A percentile compares a stretch with the other conserved stretches of the same genome.
Conservation (phyloP, 2,113 vertebrate genomes). For the Ageneiosus marmoratus region DNA sequence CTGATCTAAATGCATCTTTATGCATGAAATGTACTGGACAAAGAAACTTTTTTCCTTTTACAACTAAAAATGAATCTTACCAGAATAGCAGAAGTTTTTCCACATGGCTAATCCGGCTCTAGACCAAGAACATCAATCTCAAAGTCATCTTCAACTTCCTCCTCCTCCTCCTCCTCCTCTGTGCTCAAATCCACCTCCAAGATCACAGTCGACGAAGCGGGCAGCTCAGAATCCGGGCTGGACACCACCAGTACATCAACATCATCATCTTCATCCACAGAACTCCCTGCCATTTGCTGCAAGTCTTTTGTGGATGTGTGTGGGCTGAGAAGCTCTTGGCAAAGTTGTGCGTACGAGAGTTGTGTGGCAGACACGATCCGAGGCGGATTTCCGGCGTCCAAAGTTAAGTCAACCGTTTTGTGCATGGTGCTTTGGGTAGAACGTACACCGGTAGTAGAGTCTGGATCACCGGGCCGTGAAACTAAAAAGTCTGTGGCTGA, state of each 20-base stretch:
- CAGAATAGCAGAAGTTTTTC: neutral
- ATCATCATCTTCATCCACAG: conserved; percentile 54
- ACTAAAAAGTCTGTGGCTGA: neutral
- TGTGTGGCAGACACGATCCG: neutral
- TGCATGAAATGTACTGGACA: neutral
- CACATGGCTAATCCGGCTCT: conserved; percentile 12
- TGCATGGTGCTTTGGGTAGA: neutral
- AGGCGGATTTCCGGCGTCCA: neutral
- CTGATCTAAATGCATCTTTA: neutral
- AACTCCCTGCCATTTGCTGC: neutral
- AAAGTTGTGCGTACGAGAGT: neutral
- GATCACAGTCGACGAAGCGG: conserved; percentile 22
- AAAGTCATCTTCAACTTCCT: conserved; percentile 41
- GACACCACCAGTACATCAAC: conserved; percentile 62
- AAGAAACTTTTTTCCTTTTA: neutral
- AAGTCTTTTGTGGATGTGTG: neutral
- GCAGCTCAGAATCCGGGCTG: conserved; percentile 43
- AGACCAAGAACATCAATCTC: conserved; percentile 59
- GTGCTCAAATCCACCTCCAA: conserved; percentile 49
- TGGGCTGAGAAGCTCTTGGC: neutral
- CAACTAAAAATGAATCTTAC: neutral
- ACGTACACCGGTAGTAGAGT: neutral
- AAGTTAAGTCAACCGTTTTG: neutral
- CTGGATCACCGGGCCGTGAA: neutral
- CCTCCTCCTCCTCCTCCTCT: too few species aligned